Conservation (phyloP, 2,113 vertebrate species). For the Lycaon pictus region DNA sequence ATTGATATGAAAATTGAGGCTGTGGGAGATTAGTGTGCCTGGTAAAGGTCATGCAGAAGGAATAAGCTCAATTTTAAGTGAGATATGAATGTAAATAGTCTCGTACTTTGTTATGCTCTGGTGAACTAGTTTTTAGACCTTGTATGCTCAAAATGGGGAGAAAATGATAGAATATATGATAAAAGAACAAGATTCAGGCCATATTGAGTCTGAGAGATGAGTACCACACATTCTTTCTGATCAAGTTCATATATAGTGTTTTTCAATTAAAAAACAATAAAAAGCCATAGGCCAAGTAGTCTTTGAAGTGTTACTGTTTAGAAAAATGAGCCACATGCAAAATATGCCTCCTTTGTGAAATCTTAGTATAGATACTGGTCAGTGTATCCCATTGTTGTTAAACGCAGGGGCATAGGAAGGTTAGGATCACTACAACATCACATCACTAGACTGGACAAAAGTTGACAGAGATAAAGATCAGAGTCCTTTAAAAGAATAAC, state of each 20-base stretch:
- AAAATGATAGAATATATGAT: not conserved
- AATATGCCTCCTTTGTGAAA: not conserved
- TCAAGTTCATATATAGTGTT: not conserved
- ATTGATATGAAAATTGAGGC: constrained; percentile 19
- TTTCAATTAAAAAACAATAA: constrained; percentile 22
- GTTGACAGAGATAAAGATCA: not conserved
- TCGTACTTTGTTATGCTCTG: not conserved
- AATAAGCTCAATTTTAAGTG: constrained; percentile 22
- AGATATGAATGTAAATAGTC: not conserved
- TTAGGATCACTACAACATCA: not conserved
- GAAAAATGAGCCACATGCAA: not conserved
- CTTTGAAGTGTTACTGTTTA: not conserved
- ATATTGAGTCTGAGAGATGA: not conserved
- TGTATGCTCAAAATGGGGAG: not conserved
- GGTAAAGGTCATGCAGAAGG: not conserved
- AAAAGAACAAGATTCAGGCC: not conserved
- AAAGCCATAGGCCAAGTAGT: not conserved
- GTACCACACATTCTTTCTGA: not conserved
- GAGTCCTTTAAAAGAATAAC: not conserved
- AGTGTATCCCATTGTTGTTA: not conserved
- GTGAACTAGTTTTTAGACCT: not conserved
- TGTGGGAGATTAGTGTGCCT: not conserved
- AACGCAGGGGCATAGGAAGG: not conserved
- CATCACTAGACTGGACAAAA: not conserved
- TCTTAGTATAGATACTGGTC: not conserved